Percentiles rank a stretch among this genome's conserved stretches.
Evolutionary conservation across 2,113 vertebrate species (phyloP).

Genomic region (Epinephelus moara): DNA sequence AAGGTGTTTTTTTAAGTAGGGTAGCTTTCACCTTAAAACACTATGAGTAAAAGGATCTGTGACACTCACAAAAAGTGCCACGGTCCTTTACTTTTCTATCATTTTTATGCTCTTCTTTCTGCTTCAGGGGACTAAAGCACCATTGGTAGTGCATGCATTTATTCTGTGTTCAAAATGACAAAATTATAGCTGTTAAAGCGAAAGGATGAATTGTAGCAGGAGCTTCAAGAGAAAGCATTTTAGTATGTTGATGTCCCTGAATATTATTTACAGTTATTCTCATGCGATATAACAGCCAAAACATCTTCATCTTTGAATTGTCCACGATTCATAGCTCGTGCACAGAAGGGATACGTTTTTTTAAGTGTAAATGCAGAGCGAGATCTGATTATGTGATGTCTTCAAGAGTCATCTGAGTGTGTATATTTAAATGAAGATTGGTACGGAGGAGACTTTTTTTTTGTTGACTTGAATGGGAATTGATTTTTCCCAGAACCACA

Average conservation of each 20-base stretch:
- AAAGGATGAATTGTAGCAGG: constrained; percentile 15
- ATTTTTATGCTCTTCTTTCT: constrained; percentile 41
- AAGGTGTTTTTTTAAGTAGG: constrained; percentile 26
- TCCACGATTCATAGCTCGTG: not conserved
- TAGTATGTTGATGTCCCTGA: constrained; percentile 1
- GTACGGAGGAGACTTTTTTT: constrained; percentile 8
- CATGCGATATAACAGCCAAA: constrained; percentile 29
- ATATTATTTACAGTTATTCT: constrained; percentile 10
- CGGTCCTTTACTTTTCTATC: constrained; percentile 43
- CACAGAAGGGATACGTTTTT: not conserved
- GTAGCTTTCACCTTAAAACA: constrained; percentile 40
- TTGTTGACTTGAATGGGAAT: constrained; percentile 40
- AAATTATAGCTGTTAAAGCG: constrained; percentile 1
- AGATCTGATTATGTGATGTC: constrained; percentile 28
- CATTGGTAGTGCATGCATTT: constrained; percentile 62
- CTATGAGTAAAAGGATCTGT: not conserved
- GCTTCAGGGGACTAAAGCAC: constrained; percentile 36
- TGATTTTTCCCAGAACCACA: constrained; percentile 11
- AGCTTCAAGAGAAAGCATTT: constrained; percentile 3
- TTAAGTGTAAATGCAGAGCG: constrained; percentile 43
- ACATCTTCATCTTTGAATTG: constrained; percentile 13
- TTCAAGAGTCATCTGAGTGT: constrained; percentile 22
- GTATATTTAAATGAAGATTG: constrained; percentile 30
- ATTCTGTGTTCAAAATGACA: constrained; percentile 36
- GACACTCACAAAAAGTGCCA: constrained; percentile 23